phyloP scores from a whole-genome alignment of 1,140 invertebrate genomes.

The Myzus persicae region DNA sequence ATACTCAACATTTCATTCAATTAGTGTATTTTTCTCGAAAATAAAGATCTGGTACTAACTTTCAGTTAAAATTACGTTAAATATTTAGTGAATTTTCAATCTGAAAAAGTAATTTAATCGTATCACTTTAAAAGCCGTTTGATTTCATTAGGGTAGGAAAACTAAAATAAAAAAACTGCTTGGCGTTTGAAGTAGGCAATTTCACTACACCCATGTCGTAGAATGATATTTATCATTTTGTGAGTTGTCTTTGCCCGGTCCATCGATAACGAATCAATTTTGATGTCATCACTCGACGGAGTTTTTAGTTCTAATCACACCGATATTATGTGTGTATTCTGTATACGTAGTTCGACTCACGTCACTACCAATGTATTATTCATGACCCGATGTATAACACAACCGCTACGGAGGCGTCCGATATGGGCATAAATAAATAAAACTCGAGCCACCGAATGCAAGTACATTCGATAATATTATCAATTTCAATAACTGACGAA shows the following conservation, averaged over 20 bases:
- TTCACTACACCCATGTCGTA: not conserved
- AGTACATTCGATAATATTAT: not conserved
- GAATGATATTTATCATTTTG: not conserved
- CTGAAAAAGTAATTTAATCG: slow-evolving; percentile 11
- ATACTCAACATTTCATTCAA: no score
- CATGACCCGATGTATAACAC: not conserved
- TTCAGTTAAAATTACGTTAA: slow-evolving; percentile 26
- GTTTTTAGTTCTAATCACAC: not conserved
- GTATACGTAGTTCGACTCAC: not conserved
- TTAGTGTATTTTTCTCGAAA: not conserved
- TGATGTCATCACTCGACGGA: not conserved
- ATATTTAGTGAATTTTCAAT: slow-evolving; percentile 16
- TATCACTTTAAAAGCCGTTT: not conserved
- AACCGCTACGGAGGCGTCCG: not conserved
- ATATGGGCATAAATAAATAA: not conserved
- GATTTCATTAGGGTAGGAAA: not conserved
- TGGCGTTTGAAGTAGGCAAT: not conserved
- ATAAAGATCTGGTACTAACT: no score
- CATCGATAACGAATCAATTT: not conserved
- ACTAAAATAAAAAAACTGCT: not conserved
- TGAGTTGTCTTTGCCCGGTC: not conserved
- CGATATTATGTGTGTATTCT: not conserved
- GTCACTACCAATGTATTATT: not conserved
- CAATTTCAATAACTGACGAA: not conserved
- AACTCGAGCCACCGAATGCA: not conserved